Evolutionary conservation across 2,113 vertebrate genomes (phyloP), one percentile per base, ranked within the genome.

Genomic region (Myotis davidii): DNA sequence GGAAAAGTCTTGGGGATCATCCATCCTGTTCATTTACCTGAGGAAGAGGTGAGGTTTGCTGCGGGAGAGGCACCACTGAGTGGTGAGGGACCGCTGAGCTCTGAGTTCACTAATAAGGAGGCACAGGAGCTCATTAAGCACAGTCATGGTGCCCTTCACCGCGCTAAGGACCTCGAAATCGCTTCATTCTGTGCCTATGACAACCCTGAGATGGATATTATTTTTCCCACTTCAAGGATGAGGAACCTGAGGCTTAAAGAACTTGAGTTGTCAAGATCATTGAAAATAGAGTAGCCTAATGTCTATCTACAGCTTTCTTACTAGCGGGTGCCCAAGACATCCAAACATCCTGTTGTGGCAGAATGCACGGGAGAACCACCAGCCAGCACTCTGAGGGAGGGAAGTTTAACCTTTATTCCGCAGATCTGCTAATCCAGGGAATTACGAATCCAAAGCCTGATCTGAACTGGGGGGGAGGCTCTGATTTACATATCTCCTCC

Each of bases 221-320:
- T 45, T 92, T 95, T 92, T 65, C 42, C 73, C 20, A 74, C 29
- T 81, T 85, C 72, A 85, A 94, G 50, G 12, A 83, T 73, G 48
- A 82, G 48, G 50, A 76, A 81, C 2, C 25, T 2, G n/a, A 96
- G 45, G 25, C 12, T 93, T 59, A 34, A 50, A 85, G 52, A 88
- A 79, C 65, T 82, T 39, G 87, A 69, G 42, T 52, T 88, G 45
- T 72, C 11, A n/a, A 70, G 20, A 25, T 73, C 79, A 14, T 29
- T 25, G 78, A 37, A 64, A 78, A 64, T 59, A 4, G 7, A 37
- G 17, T 21, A 56, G 25, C 12, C 77, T 59, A 77, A 50, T 1
- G 2, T 50, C 21, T 17, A 37, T 5, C 48, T 88, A 37, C 5
- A 2, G 85, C 37, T 77, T 86, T 87, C 17, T 81, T 85, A 76